These are phyloP conservation scores for Drosophila eohydei DNA, from an alignment of 2,888 invertebrate genomes.

Conservation along the genomic window DNA sequence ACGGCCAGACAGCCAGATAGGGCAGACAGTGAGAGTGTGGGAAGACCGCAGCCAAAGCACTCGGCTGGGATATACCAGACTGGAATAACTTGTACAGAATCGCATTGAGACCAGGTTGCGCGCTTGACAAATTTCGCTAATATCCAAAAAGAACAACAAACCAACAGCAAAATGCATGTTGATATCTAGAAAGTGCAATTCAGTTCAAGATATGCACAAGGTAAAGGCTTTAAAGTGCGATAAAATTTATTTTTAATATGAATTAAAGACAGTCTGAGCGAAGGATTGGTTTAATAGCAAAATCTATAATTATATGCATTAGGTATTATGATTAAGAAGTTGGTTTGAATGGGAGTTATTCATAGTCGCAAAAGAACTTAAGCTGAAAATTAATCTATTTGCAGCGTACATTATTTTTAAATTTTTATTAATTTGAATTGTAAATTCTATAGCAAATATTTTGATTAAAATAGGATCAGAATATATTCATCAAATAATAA, in stretches of 20 bases:
- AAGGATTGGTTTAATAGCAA: no score
- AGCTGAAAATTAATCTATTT: no score
- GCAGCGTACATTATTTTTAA: no score
- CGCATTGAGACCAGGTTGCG: conserved; percentile 50
- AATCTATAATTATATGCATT: no score
- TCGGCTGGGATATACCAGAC: conserved; percentile 45
- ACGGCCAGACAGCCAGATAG: conserved; percentile 28
- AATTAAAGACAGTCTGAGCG: no score
- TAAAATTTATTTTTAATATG: background rate
- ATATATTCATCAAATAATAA: no score
- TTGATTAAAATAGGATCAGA: no score
- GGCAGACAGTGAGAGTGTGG: conserved; percentile 28
- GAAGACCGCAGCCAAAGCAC: conserved; percentile 56
- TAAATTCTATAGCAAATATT: no score
- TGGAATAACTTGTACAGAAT: conserved; percentile 45
- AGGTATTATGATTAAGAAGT: background rate
- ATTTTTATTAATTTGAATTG: no score
- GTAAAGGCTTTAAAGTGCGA: background rate
- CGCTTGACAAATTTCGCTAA: conserved; percentile 50
- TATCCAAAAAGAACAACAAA: conserved; percentile 39
- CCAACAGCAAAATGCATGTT: conserved; percentile 22
- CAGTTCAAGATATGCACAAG: background rate
- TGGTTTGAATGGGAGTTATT: background rate
- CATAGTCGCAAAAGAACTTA: no score
- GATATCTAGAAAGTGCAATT: background rate